Percentiles rank a stretch among this genome's conserved stretches.
These are phyloP conservation scores for Platynereis dumerilii DNA, from an alignment of 2,888 invertebrate genomes.

Conservation along the genomic window DNA sequence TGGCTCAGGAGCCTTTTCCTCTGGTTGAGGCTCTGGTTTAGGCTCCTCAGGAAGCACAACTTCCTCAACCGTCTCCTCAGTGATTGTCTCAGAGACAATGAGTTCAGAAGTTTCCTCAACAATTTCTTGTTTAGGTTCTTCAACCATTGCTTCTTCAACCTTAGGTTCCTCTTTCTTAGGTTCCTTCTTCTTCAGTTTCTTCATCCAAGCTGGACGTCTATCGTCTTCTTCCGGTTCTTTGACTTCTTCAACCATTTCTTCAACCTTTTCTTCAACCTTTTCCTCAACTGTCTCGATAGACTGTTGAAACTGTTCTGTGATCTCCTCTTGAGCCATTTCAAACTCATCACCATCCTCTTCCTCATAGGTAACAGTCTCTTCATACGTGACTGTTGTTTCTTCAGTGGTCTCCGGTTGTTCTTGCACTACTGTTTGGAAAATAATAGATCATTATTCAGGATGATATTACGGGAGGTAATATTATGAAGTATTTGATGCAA, in stretches of 20 bases:
- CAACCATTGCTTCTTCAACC: background rate
- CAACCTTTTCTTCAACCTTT: too few species aligned
- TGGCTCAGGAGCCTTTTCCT: background rate
- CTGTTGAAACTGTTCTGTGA: too few species aligned
- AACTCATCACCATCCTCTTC: too few species aligned
- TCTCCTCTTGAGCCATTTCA: too few species aligned
- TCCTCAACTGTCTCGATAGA: too few species aligned
- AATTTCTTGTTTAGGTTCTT: background rate
- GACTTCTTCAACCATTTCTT: background rate
- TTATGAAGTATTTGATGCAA: too few species aligned
- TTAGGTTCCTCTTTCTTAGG: background rate
- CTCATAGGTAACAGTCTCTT: background rate
- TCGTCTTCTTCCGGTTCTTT: background rate
- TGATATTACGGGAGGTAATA: too few species aligned
- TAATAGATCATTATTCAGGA: too few species aligned
- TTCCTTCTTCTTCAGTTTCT: background rate
- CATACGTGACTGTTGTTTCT: background rate
- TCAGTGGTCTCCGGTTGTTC: too few species aligned
- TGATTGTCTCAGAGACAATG: background rate
- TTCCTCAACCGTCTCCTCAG: background rate
- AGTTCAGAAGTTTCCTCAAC: constrained; percentile 11
- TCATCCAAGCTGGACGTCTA: background rate
- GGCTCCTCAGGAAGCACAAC: background rate
- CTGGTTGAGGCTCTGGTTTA: background rate
- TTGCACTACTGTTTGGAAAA: too few species aligned